Percentiles rank a stretch among this genome's conserved stretches.
Conservation (phyloP, 1,140 invertebrate species). For the Oreohelix idahoensis region DNA sequence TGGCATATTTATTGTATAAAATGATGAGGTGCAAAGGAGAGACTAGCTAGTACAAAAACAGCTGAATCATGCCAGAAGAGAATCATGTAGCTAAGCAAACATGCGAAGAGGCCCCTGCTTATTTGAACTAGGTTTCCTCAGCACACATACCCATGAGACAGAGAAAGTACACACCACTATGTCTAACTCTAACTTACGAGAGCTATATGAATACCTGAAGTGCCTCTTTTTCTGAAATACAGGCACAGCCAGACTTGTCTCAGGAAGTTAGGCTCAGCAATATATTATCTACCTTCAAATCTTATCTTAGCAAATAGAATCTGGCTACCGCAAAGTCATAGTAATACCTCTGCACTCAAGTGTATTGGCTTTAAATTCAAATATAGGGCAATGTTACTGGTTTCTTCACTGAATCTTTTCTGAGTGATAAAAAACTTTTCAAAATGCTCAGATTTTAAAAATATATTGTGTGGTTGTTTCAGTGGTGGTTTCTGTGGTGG, state of each 20-base stretch:
- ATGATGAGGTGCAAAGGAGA: no score
- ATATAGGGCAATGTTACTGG: neutral
- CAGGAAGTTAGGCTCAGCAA: neutral
- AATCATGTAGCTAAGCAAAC: neutral
- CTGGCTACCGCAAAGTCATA: neutral
- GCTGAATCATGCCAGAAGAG: neutral
- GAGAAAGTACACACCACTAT: neutral
- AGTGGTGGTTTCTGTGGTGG: no score
- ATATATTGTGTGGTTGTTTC: no score
- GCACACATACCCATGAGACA: neutral
- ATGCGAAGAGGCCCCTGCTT: neutral
- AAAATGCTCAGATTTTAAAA: no score
- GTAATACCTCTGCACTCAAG: neutral
- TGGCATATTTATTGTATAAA: no score
- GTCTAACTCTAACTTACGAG: neutral
- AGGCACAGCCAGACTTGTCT: neutral
- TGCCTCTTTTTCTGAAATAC: neutral
- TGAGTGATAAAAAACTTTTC: no score
- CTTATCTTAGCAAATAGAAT: slow-evolving; percentile 4
- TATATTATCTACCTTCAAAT: neutral
- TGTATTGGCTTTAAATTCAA: neutral
- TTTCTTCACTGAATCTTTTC: neutral
- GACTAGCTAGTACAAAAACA: no score
- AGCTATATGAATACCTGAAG: neutral
- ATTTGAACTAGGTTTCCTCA: neutral